A percentile compares a stretch with the other conserved stretches of the same genome.
Evolutionary conservation across 2,888 invertebrate genomes (phyloP).

Genomic region (Sminthurides aquaticus): DNA sequence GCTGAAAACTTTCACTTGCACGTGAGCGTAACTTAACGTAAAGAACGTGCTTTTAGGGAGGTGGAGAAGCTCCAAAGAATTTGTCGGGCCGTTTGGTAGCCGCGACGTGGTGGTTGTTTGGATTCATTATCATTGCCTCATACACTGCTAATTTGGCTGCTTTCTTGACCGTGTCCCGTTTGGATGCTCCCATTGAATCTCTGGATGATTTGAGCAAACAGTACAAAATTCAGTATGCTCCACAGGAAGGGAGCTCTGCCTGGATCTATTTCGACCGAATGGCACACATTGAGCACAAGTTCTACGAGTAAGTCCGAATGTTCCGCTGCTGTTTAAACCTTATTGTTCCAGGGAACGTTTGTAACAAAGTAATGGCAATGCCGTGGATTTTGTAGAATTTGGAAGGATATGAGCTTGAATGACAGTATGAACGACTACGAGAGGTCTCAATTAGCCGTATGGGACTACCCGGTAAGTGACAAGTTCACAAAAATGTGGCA

Average conservation of each 20-base stretch:
- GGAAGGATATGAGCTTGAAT: constrained; percentile 96
- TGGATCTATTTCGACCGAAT: constrained; percentile 93
- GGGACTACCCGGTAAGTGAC: constrained; percentile 98
- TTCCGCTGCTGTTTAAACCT: too few species aligned
- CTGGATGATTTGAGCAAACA: constrained; percentile 90
- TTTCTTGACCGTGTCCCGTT: constrained; percentile 84
- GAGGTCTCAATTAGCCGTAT: constrained; percentile 87
- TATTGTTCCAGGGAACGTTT: too few species aligned
- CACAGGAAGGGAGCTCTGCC: constrained; percentile 75
- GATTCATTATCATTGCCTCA: constrained; percentile 96
- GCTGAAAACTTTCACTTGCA: neutral
- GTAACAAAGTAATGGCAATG: neutral
- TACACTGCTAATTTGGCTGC: constrained; percentile 98
- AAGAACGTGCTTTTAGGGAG: constrained; percentile 62
- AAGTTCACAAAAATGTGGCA: constrained; percentile 99
- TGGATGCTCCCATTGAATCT: constrained; percentile 87
- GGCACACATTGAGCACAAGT: constrained; percentile 87
- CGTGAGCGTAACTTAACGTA: too few species aligned
- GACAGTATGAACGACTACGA: constrained; percentile 84
- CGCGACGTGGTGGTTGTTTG: constrained; percentile 98
- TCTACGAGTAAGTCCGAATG: constrained; percentile 75
- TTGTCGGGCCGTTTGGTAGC: constrained; percentile 89
- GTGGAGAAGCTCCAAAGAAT: constrained; percentile 93
- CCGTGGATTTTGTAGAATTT: constrained; percentile 60
- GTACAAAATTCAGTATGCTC: constrained; percentile 93